Percentiles rank a stretch among this genome's conserved stretches.
phyloP scores from a whole-genome alignment of 2,113 vertebrate species.

The Ranitomeya imitator region DNA sequence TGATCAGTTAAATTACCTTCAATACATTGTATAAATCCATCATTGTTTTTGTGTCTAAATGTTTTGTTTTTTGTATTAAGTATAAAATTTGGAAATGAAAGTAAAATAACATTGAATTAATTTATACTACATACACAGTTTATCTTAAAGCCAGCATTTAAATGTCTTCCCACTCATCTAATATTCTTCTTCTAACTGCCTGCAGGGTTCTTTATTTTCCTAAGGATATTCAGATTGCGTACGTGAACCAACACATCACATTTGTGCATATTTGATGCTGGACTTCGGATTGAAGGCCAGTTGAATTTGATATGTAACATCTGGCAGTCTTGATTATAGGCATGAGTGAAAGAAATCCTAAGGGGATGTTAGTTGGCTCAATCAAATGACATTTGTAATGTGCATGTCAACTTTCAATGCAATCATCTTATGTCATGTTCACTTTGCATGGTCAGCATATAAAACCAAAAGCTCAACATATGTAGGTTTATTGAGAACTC shows the following conservation, averaged over 20 bases:
- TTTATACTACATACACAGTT: neutral
- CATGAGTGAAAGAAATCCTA: constrained; percentile 40
- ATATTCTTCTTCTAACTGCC: neutral
- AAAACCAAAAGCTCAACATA: constrained; percentile 20
- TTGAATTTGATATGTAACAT: constrained; percentile 48
- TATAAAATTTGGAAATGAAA: neutral
- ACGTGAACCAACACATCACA: neutral
- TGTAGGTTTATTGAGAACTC: constrained; percentile 24
- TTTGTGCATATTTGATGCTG: constrained; percentile 12
- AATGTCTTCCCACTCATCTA: too few relatives aligned
- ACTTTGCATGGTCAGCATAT: constrained; percentile 46
- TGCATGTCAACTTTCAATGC: constrained; percentile 44
- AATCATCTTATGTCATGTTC: constrained; percentile 4
- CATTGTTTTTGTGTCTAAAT: neutral
- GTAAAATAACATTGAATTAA: too few relatives aligned
- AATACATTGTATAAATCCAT: neutral
- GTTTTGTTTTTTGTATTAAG: neutral
- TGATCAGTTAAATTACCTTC: too few relatives aligned
- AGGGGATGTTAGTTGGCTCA: constrained; percentile 38
- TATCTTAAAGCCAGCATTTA: neutral
- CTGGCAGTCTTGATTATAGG: constrained; percentile 50
- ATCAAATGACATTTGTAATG: constrained; percentile 52
- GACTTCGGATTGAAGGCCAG: constrained; percentile 26
- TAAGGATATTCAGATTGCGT: neutral
- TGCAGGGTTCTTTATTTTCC: neutral